These are phyloP conservation scores for Macrosiphum euphorbiae DNA, from an alignment of 2,888 invertebrate genomes.

Conservation along the genomic window DNA sequence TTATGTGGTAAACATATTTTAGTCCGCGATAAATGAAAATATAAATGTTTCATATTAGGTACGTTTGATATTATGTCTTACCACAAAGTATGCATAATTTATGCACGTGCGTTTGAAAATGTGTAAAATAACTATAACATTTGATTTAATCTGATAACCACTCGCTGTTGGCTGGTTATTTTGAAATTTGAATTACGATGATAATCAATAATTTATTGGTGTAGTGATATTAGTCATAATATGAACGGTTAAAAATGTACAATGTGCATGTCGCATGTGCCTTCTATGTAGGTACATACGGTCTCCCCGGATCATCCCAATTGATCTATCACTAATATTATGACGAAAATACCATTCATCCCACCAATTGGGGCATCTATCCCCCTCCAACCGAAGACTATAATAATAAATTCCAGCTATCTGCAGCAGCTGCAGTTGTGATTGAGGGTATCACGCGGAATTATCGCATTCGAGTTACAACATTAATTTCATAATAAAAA, in stretches of 20 bases:
- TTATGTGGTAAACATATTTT: not conserved
- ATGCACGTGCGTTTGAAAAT: not conserved
- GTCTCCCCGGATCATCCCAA: not conserved
- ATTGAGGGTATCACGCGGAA: not conserved
- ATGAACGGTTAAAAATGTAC: not conserved
- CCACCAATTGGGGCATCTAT: not conserved
- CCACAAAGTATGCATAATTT: not conserved
- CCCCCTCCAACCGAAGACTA: not conserved
- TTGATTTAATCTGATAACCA: not conserved
- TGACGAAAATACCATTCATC: not conserved
- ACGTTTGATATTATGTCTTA: not conserved
- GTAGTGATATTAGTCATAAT: not conserved
- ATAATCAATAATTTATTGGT: not conserved
- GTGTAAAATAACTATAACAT: not conserved
- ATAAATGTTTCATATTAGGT: not conserved
- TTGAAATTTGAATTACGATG: not conserved
- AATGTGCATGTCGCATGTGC: not conserved
- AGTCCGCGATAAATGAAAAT: not conserved
- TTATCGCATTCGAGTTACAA: not conserved
- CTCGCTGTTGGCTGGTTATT: not conserved
- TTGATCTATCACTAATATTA: not conserved
- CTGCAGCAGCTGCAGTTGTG: not conserved
- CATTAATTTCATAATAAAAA: not conserved
- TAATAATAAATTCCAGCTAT: not conserved
- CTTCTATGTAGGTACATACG: not conserved